phyloP scores from a whole-genome alignment of 2,888 invertebrate genomes.

The Saturnia pavonia region DNA sequence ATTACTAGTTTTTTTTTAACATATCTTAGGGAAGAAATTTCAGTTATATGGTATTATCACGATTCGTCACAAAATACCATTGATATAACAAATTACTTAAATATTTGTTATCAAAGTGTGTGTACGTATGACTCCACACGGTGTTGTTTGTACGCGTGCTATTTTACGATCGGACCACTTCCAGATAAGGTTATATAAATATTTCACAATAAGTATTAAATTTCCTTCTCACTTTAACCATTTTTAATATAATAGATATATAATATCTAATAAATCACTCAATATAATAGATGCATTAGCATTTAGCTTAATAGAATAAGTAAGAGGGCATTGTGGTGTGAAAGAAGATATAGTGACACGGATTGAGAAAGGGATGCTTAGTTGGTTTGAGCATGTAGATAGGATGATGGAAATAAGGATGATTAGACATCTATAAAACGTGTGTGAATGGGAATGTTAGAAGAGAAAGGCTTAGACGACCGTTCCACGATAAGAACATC shows the following conservation, averaged over 20 bases:
- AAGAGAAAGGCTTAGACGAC: too few species aligned
- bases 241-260: too few species aligned
- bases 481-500: too few species aligned
- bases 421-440: too few species aligned
- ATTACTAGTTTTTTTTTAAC: neutral
- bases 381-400: too few species aligned
- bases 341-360: too few species aligned
- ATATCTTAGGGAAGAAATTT: neutral
- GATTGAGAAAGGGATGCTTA: too few species aligned
- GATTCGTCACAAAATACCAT: constrained; percentile 38
- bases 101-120: constrained; percentile 49
- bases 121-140: constrained; percentile 48
- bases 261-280: neutral
- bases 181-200: constrained; percentile 16
- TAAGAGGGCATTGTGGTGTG: too few species aligned
- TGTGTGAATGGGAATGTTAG: too few species aligned
- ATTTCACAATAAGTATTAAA: constrained; percentile 22
- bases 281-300: neutral
- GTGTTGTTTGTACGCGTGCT: constrained; percentile 36
- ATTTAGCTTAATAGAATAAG: neutral
- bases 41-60: neutral
- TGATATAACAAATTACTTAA: constrained; percentile 35
- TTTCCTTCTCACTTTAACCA: neutral
- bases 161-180: constrained; percentile 22
- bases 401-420: too few species aligned